Conservation (phyloP, 2,888 invertebrate species). For the Mythimna albipuncta region DNA sequence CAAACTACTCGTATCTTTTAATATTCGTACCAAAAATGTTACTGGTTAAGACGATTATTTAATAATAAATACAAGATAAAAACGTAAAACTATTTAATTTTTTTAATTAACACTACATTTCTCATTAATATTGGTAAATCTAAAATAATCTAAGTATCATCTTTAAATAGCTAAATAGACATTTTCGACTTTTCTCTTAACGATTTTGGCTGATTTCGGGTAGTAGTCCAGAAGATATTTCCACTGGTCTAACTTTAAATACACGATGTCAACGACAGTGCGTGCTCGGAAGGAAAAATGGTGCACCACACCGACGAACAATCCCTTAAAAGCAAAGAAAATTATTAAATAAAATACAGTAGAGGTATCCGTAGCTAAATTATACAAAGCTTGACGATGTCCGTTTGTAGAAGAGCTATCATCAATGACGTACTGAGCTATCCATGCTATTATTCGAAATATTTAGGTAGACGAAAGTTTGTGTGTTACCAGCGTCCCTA, state of each 20-base stretch:
- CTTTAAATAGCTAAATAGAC: conserved; percentile 83
- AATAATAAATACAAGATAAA: conserved; percentile 58
- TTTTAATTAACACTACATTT: conserved; percentile 39
- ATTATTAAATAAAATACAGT: conserved; percentile 2
- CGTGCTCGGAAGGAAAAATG: conserved; percentile 90
- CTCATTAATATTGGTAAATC: conserved; percentile 7
- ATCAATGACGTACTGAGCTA: too few relatives aligned
- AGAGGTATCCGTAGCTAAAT: neutral
- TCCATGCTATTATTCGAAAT: neutral
- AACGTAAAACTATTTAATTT: conserved; percentile 50
- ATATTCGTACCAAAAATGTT: conserved; percentile 37
- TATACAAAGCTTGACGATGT: neutral
- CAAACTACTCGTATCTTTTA: conserved; percentile 3
- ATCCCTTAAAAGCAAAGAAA: conserved; percentile 81
- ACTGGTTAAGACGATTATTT: neutral
- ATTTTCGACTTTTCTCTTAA: conserved; percentile 85
- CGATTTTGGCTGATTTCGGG: conserved; percentile 83
- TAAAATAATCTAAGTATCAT: neutral
- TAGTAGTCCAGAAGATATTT: conserved; percentile 87
- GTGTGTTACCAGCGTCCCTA: neutral
- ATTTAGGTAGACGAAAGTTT: neutral
- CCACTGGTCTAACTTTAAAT: conserved; percentile 88
- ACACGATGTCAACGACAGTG: conserved; percentile 88
- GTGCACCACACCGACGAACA: conserved; percentile 88
- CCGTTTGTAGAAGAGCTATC: neutral